Evolutionary conservation across 2,888 invertebrate species (phyloP).

Genomic region (Agrotis exclamationis): DNA sequence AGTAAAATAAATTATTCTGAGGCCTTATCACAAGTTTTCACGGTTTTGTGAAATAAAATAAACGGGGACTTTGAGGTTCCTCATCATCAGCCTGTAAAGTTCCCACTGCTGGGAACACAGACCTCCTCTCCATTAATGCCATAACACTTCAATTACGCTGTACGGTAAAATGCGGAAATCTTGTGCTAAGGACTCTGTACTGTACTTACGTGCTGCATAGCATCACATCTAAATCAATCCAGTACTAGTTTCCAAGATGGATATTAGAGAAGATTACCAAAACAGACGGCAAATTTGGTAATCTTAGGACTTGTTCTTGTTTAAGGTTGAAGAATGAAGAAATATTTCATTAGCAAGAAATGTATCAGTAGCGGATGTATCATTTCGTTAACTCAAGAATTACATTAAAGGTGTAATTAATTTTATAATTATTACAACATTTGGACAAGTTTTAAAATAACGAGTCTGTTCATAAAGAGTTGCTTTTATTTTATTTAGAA

Average conservation of each 20-base stretch:
- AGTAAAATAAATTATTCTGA: background rate
- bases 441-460: conserved; percentile 33
- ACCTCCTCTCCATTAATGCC: too few relatives aligned
- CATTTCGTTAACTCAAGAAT: conserved; percentile 22
- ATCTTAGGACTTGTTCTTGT: background rate
- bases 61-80: too few relatives aligned
- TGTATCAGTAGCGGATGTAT: conserved; percentile 1
- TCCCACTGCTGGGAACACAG: too few relatives aligned
- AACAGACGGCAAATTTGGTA: conserved; percentile 1
- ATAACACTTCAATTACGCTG: too few relatives aligned
- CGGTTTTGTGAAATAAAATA: too few relatives aligned
- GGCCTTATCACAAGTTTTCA: too few relatives aligned
- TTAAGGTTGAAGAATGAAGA: conserved; percentile 29
- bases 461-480: conserved; percentile 43
- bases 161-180: too few relatives aligned
- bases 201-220: background rate
- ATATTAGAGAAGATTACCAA: background rate
- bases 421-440: conserved; percentile 55
- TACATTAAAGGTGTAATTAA: conserved; percentile 56
- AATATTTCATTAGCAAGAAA: conserved; percentile 6
- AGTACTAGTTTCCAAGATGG: too few relatives aligned
- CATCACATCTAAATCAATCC: background rate
- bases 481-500: conserved; percentile 52
- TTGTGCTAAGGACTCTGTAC: too few relatives aligned
- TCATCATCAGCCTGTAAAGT: too few relatives aligned